Percentiles rank a stretch among this genome's conserved stretches.
These are phyloP conservation scores for Drosophila infuscata DNA, from an alignment of 2,888 invertebrate species.

Conservation along the genomic window DNA sequence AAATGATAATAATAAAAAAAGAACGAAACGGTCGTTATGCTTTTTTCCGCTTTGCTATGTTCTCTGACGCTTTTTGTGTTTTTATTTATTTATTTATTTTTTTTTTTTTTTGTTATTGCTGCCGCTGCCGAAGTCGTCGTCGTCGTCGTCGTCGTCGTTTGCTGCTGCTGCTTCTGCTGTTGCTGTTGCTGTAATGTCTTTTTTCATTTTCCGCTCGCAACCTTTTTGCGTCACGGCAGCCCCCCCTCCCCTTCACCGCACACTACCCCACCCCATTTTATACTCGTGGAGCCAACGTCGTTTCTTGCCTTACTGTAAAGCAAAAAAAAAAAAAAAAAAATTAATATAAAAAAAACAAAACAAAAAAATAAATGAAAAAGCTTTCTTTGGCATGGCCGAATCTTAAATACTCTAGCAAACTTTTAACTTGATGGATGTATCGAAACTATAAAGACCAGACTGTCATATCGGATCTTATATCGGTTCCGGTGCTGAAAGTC, in stretches of 20 bases:
- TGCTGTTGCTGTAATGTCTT: constrained; percentile 73
- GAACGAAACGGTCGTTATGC: constrained; percentile 80
- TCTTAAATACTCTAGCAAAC: constrained; percentile 10
- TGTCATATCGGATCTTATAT: neutral
- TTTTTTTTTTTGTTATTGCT: constrained; percentile 40
- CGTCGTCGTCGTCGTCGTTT: constrained; percentile 4
- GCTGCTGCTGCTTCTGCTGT: constrained; percentile 40
- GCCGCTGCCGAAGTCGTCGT: constrained; percentile 26
- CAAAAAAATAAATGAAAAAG: constrained; percentile 28
- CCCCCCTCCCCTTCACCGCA: neutral
- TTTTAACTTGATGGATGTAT: neutral
- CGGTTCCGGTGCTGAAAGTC: neutral
- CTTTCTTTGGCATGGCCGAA: constrained; percentile 9
- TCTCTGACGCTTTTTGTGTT: constrained; percentile 62
- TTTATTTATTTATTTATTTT: constrained; percentile 56
- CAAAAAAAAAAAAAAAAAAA: constrained; percentile 32
- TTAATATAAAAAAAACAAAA: constrained; percentile 28
- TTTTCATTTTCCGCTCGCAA: constrained; percentile 80
- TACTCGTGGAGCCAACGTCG: constrained; percentile 61
- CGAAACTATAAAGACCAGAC: neutral
- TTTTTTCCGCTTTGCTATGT: constrained; percentile 67
- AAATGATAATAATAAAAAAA: constrained; percentile 76
- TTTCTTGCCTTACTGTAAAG: constrained; percentile 56
- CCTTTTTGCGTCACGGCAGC: constrained; percentile 70
- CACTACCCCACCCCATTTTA: constrained; percentile 28